Evolutionary conservation across 2,888 invertebrate genomes (phyloP).

Genomic region (Brassicogethes aeneus): DNA sequence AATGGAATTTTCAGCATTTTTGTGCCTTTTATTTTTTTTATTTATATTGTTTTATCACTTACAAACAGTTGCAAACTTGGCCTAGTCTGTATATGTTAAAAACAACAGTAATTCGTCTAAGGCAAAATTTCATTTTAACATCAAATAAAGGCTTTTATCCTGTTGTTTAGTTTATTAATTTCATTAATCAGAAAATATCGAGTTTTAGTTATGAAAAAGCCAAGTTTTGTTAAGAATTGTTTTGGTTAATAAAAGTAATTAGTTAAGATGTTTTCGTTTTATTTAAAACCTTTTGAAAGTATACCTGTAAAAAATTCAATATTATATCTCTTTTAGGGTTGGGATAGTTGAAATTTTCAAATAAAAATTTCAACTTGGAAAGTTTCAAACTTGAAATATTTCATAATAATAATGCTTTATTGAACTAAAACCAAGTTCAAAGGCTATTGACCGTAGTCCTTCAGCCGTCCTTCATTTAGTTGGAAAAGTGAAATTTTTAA

Average conservation of each 20-base stretch:
- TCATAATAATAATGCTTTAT: too few relatives aligned
- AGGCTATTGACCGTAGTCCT: too few relatives aligned
- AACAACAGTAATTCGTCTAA: not conserved
- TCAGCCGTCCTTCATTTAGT: too few relatives aligned
- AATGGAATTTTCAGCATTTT: slow-evolving; percentile 26
- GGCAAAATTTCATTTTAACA: not conserved
- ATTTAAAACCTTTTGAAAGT: too few relatives aligned
- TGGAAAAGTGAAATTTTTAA: too few relatives aligned
- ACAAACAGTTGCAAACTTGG: slow-evolving; percentile 20
- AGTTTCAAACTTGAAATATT: too few relatives aligned
- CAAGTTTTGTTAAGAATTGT: slow-evolving; percentile 25
- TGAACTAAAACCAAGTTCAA: too few relatives aligned
- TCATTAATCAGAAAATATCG: not conserved
- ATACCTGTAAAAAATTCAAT: too few relatives aligned
- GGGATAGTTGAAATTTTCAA: too few relatives aligned
- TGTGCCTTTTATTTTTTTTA: slow-evolving; percentile 27
- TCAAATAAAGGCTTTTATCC: not conserved
- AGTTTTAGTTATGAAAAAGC: slow-evolving; percentile 8
- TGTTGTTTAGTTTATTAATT: not conserved
- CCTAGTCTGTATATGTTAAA: slow-evolving; percentile 19
- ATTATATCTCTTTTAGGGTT: too few relatives aligned
- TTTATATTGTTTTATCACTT: slow-evolving; percentile 18
- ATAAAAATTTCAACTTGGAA: too few relatives aligned
- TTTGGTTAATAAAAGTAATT: slow-evolving; percentile 24
- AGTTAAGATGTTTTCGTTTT: slow-evolving; percentile 11